Base-by-base conservation (phyloP, 2,888 invertebrate species). In the Cremastinae sp. region DNA sequence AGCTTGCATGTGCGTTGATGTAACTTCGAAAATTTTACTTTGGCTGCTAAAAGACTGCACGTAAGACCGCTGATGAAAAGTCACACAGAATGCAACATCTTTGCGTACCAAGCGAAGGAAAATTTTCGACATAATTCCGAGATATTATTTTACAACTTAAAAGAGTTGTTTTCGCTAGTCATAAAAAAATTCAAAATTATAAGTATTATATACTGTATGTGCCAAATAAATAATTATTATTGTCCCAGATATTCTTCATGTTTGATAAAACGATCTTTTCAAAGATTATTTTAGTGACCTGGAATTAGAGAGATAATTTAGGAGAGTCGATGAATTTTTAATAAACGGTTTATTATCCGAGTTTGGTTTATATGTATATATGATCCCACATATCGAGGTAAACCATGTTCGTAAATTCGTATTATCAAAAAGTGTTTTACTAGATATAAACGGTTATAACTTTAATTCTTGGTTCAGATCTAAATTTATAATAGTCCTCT, bases 141-240 rank as follows among this genome's bases (percentile, higher is more conserved):
- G 28, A 28, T 5, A 28, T 47, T 72, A 72, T 68, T 62, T 68
- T 75, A 72, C 75, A 53, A 74, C 68, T 71, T 81, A 79, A 53
- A 49, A 12, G 1, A 43, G 45, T n/a, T 53, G 69, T 55, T 79
- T 78, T 74, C 70, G 78, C 79, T 80, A 80, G 78, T 76, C 71
- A 72, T 74, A 70, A 72, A 47, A n/a, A 49, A 64, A 62, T 45
- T 75, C 43, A 49, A 75, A 80, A 59, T n/a, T 43, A 74, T 70
- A 78, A 73, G 75, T 80, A 81, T 79, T 80, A 80, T n/a, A n/a
- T 80, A 71, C 74, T 81, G 78, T 80, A 83, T 81, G 83, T 84
- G 84, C 84, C 84, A 84, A 84, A 83, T 82, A 83, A 82, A 82
- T 77, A 77, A 69, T 74, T 28, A 70, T 78, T 72, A 62, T 59